phyloP scores from a whole-genome alignment of 2,888 invertebrate genomes.

The Sipunculus nudus region DNA sequence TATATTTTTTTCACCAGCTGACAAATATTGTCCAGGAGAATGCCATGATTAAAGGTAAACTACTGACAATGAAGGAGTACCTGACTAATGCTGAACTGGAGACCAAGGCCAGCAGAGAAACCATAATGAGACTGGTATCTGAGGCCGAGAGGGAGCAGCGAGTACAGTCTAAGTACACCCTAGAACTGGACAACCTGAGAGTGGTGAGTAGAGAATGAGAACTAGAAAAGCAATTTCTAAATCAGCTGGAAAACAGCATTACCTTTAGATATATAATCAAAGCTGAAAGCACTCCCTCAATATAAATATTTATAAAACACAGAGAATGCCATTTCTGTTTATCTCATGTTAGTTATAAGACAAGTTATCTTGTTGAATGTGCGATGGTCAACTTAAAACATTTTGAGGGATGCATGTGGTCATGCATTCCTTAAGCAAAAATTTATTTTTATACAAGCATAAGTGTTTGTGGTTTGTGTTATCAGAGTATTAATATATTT shows the following conservation, averaged over 20 bases:
- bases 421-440: too few relatives aligned
- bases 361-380: too few relatives aligned
- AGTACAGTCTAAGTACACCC: slow-evolving; percentile 46
- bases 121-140: slow-evolving; percentile 64
- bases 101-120: slow-evolving; percentile 65
- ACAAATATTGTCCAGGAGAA: slow-evolving; percentile 60
- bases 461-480: too few relatives aligned
- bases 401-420: too few relatives aligned
- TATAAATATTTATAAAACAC: too few relatives aligned
- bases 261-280: background rate
- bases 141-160: slow-evolving; percentile 60
- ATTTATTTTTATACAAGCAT: too few relatives aligned
- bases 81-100: slow-evolving; percentile 60
- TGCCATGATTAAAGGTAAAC: slow-evolving; percentile 61
- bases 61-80: slow-evolving; percentile 59
- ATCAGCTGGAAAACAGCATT: background rate
- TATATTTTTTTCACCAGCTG: slow-evolving; percentile 45
- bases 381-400: too few relatives aligned
- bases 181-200: slow-evolving; percentile 55
- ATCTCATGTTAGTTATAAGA: too few relatives aligned
- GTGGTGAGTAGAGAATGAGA: slow-evolving; percentile 45
- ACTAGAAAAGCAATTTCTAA: slow-evolving; percentile 5
- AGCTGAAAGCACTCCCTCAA: too few relatives aligned
- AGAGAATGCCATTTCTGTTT: too few relatives aligned
- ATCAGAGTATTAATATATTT: too few relatives aligned